phyloP scores from a whole-genome alignment of 2,888 invertebrate genomes.

The Proisotoma minuta region DNA sequence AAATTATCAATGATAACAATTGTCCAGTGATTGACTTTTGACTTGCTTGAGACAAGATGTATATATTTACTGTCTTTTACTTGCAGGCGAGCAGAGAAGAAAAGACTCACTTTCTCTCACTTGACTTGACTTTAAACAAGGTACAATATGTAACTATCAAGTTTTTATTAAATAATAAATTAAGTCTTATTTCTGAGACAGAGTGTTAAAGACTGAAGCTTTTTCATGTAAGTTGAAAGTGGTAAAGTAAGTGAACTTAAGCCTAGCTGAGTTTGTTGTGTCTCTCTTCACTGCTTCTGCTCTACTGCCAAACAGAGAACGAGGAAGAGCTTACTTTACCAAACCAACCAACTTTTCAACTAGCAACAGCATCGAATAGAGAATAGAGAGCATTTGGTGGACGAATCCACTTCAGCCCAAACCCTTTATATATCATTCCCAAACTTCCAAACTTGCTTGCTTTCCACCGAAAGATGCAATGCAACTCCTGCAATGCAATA shows the following conservation, averaged over 20 bases:
- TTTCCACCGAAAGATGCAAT: too few relatives aligned
- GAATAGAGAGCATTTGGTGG: neutral
- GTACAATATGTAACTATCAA: too few relatives aligned
- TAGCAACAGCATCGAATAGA: constrained; percentile 1
- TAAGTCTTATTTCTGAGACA: too few relatives aligned
- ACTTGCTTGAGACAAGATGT: too few relatives aligned
- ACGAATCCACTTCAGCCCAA: constrained; percentile 1
- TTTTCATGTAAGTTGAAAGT: neutral
- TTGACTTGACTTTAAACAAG: too few relatives aligned
- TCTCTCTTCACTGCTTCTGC: constrained; percentile 9
- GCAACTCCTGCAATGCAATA: too few relatives aligned
- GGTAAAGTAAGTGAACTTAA: neutral
- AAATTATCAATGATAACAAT: neutral
- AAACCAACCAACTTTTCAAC: constrained; percentile 25
- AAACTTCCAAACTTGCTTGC: too few relatives aligned
- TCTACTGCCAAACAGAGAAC: constrained; percentile 8
- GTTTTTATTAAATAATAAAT: neutral
- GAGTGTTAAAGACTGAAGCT: too few relatives aligned
- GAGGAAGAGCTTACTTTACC: constrained; percentile 13
- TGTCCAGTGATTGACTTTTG: too few relatives aligned
- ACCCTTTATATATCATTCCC: neutral
- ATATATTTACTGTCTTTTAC: too few relatives aligned
- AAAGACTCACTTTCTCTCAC: too few relatives aligned
- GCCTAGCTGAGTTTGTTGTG: neutral
- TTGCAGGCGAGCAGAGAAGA: neutral